Percentiles rank a stretch among this genome's conserved stretches.
phyloP scores from a whole-genome alignment of 2,888 invertebrate species.

The Monochamus alternatus region DNA sequence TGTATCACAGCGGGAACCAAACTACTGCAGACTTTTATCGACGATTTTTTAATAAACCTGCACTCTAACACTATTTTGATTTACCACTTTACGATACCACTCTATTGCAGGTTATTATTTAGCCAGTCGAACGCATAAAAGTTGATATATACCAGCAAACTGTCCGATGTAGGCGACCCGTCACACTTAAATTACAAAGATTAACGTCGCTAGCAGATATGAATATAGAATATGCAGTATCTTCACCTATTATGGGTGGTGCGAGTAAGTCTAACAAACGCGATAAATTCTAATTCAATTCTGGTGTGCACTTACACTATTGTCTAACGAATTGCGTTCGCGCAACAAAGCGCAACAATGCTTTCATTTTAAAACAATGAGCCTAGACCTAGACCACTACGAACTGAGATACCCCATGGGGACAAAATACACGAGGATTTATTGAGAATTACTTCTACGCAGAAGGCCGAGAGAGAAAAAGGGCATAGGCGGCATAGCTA shows the following conservation, averaged over 20 bases:
- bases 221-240: constrained; percentile 14
- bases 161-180: constrained; percentile 26
- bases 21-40: neutral
- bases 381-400: constrained; percentile 18
- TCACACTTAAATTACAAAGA: constrained; percentile 24
- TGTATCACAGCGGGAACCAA: neutral
- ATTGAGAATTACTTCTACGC: constrained; percentile 1
- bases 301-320: constrained; percentile 36
- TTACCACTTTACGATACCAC: constrained; percentile 6
- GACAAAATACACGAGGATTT: constrained; percentile 15
- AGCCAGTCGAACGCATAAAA: constrained; percentile 13
- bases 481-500: no score
- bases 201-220: constrained; percentile 18
- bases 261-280: constrained; percentile 21
- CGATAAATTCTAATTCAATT: constrained; percentile 23
- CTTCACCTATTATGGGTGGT: constrained; percentile 22
- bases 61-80: constrained; percentile 2
- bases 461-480: no score
- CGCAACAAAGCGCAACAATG: constrained; percentile 45
- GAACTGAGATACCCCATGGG: constrained; percentile 23
- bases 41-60: neutral
- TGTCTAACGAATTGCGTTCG: constrained; percentile 43
- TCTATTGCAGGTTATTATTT: constrained; percentile 22
- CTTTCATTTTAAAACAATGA: constrained; percentile 46
- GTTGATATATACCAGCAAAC: constrained; percentile 27